These are phyloP conservation scores for Clamator glandarius DNA, from an alignment of 2,797 vertebrate genomes.

Conservation along the genomic window DNA sequence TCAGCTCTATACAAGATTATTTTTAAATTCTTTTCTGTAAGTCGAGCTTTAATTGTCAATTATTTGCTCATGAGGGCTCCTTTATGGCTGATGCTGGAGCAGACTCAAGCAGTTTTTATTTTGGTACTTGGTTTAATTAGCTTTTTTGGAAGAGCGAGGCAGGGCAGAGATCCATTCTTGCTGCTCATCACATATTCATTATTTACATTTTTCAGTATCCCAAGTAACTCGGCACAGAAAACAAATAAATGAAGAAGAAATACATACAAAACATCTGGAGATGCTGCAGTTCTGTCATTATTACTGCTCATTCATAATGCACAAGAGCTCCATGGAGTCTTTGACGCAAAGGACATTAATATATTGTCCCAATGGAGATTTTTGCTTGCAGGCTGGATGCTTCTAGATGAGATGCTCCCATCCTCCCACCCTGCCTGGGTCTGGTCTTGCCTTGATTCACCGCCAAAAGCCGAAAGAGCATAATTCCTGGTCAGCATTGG, in stretches of 20 bases:
- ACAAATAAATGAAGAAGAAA: slow-evolving; percentile 53
- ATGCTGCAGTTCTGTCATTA: background rate
- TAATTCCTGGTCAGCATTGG: background rate
- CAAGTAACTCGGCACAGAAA: slow-evolving; percentile 41
- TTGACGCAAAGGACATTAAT: background rate
- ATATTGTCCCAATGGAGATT: background rate
- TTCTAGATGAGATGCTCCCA: background rate
- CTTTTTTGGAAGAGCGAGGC: slow-evolving; percentile 29
- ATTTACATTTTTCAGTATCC: slow-evolving; percentile 52
- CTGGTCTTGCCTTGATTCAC: background rate
- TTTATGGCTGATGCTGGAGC: slow-evolving; percentile 15
- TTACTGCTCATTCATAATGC: background rate
- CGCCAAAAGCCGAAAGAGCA: background rate
- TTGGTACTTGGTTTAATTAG: slow-evolving; percentile 67
- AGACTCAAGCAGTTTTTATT: slow-evolving; percentile 63
- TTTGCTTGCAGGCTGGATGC: background rate
- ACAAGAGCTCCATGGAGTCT: background rate
- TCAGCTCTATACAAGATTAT: background rate
- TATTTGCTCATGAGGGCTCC: slow-evolving; percentile 25
- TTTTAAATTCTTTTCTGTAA: background rate
- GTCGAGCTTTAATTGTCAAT: slow-evolving; percentile 23
- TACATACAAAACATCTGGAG: slow-evolving; percentile 57
- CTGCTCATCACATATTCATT: slow-evolving; percentile 54
- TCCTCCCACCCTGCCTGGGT: background rate
- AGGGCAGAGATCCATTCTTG: slow-evolving; percentile 30